phyloP scores from a whole-genome alignment of 1,140 invertebrate species.

The Stenopsyche tienmushanensis region DNA sequence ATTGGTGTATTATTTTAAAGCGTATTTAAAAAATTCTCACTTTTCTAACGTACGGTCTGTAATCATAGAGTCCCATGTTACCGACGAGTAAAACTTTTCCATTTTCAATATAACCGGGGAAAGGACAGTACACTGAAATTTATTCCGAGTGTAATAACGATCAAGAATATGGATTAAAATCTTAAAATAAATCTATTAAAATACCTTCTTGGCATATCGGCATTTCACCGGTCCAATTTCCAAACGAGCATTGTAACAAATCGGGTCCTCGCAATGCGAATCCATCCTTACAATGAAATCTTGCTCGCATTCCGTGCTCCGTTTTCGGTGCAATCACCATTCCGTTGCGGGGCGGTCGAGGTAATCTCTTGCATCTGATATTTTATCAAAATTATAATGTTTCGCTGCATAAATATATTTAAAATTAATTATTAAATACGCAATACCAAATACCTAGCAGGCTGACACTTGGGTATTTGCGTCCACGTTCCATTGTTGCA shows the following conservation, averaged over 20 bases:
- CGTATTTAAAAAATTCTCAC: constrained; percentile 50
- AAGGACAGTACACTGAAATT: constrained; percentile 84
- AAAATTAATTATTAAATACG: constrained; percentile 5
- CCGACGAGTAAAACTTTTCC: constrained; percentile 93
- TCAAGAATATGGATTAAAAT: neutral
- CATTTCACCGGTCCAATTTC: constrained; percentile 87
- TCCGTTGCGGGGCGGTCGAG: constrained; percentile 83
- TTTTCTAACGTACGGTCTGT: constrained; percentile 91
- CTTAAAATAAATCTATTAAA: neutral
- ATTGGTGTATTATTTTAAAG: neutral
- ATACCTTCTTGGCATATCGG: constrained; percentile 82
- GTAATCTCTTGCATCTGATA: constrained; percentile 81
- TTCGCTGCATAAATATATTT: constrained; percentile 1
- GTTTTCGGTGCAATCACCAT: constrained; percentile 96
- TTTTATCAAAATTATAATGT: too few species aligned
- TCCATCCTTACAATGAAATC: constrained; percentile 91
- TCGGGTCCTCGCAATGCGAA: constrained; percentile 74
- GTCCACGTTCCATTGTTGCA: constrained; percentile 97
- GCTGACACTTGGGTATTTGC: constrained; percentile 86
- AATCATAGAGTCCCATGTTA: constrained; percentile 97
- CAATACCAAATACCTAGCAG: constrained; percentile 62
- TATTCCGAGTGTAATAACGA: neutral
- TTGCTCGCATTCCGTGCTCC: constrained; percentile 90
- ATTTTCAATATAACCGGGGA: constrained; percentile 87
- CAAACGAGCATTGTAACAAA: constrained; percentile 82